Base-by-base conservation (phyloP, 2,888 invertebrate genomes). In the Conomelus anceps region DNA sequence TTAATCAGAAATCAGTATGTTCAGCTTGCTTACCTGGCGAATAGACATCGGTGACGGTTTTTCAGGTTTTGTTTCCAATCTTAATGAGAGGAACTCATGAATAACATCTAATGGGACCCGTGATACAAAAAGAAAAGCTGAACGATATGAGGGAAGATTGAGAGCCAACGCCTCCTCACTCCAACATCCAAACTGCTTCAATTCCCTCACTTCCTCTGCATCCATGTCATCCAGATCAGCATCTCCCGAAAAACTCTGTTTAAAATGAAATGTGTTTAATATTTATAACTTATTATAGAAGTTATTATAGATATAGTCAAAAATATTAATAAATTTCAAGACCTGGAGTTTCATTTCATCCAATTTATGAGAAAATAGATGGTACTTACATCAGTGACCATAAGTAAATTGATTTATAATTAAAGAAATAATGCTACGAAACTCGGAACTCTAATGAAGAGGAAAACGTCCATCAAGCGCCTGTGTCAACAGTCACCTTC, bases 51-150 rank as follows among this genome's bases (percentile, higher is more conserved):
- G 96, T 88, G 98, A 98, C 0, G 98, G 98, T 88, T 97, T 96
- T 23, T 95, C 95, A 0, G 97, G 97, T 90, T 96, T 96, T 90
- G 97, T 96, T 92, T 98, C 98, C 84, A 98, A 94, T 85, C 98
- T 94, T 94, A 98, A 96, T 90, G 96, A 94, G 85, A 99, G 94
- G 94, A 98, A 98, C 93, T 99, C 98, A 92, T 98, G 97, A 90
- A 98, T 96, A n/a, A 98, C 96, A 93, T 98, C 98, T 92, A 99
- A 94, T 23, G 98, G 97, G 88, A 98, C 96, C 88, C 96, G 95
- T 90, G 97, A 96, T 22, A 99, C 95, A 93, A 98, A 97, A 89
- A 98, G 94, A 94, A 98, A 99, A 90, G 96, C 95, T 41, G 96
- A 95, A 91, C 96, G 93, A 94, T 98, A 98, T 1, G 97, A 97